These are phyloP conservation scores for Stercorarius parasiticus DNA, from an alignment of 2,113 vertebrate genomes.

Conservation along the genomic window DNA sequence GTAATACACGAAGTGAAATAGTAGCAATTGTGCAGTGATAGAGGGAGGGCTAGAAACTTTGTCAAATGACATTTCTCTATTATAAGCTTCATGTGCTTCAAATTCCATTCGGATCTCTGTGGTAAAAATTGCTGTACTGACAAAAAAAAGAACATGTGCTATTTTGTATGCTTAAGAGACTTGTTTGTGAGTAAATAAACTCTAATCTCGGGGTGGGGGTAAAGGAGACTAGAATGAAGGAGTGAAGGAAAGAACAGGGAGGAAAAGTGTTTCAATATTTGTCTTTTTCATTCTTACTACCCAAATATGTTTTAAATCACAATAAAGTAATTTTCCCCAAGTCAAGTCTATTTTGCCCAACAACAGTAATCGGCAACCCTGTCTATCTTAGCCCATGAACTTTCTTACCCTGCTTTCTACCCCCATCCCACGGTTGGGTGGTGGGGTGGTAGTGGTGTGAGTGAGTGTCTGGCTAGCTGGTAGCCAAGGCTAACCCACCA, in stretches of 20 bases:
- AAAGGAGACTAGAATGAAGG: background rate
- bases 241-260: background rate
- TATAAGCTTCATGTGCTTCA: background rate
- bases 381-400: background rate
- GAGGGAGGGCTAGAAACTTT: background rate
- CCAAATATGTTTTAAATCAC: background rate
- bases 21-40: background rate
- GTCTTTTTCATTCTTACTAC: background rate
- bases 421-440: accelerated
- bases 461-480: background rate
- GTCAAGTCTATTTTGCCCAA: background rate
- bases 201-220: background rate
- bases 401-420: background rate
- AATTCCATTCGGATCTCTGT: background rate
- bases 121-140: background rate
- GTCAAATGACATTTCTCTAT: background rate
- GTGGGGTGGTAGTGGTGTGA: background rate
- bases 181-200: background rate
- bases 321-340: background rate
- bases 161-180: background rate
- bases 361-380: background rate
- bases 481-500: background rate
- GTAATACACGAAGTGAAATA: background rate
- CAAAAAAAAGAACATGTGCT: background rate
- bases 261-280: background rate